Evolutionary conservation across 2,888 invertebrate genomes (phyloP), one percentile per base, ranked within the genome.

Genomic region (Chesias legatella): DNA sequence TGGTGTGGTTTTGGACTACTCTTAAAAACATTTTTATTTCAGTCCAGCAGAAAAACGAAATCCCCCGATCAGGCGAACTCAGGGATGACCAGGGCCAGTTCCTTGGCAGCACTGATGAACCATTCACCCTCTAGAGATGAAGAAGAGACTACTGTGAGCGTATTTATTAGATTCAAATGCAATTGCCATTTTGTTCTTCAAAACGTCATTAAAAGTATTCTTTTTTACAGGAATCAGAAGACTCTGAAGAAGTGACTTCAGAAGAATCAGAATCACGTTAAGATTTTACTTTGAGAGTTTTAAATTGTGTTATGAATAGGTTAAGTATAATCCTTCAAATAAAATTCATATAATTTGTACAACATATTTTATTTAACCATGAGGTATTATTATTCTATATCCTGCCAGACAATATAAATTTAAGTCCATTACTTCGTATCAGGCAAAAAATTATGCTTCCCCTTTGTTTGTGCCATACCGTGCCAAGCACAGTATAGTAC

Each of bases 191-290:
- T n/a, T n/a, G n/a, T n/a, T n/a, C n/a, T n/a, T n/a, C n/a, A n/a
- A n/a, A n/a, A n/a, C n/a, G n/a, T n/a, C n/a, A n/a, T n/a, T n/a
- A n/a, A n/a, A n/a, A n/a, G n/a, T 23, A 10, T 41, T 53, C 45
- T 49, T 45, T 51, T 42, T 60, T 60, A 1, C 57, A 85, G 85
- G 82, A 73, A 29, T 74, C 82, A 1, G 84, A 80, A 31, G 76
- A 70, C 33, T 70, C 79, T 23, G 81, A 72, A 25, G 83, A 79
- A 26, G 74, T 73, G 7, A 67, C 79, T 8, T 76, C 85, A 4
- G 83, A 82, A 48, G 83, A 81, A 38, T 74, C 79, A 1, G 86
- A 85, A 57, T 85, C 85, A 3, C 81, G 78, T 51, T 83, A 64
- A 17, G 13, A n/a, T 17, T 17, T 17, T 3, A 17, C 13, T 17